Conservation (phyloP, 1,140 invertebrate genomes). For the Chionoecetes opilio region DNA sequence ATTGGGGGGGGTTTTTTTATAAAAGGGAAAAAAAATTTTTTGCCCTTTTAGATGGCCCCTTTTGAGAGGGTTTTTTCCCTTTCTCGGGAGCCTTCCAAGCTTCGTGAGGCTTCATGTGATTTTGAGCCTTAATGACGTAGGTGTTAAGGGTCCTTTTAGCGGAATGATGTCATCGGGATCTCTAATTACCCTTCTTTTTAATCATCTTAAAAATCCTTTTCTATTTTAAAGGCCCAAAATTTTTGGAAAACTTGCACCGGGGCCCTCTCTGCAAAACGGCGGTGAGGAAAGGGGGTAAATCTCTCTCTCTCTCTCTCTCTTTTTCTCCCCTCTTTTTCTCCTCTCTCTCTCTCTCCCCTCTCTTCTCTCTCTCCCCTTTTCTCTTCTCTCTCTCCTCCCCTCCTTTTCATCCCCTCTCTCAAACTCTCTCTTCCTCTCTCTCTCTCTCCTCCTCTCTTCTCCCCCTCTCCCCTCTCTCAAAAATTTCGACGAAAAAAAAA, state of each 20-base stretch:
- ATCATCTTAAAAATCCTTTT: constrained; percentile 78
- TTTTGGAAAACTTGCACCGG: constrained; percentile 69
- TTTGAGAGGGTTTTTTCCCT: not conserved
- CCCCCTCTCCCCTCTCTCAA: constrained; percentile 3
- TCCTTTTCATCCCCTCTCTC: not conserved
- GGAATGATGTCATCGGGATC: constrained; percentile 48
- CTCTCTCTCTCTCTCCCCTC: too few species aligned
- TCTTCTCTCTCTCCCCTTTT: constrained; percentile 50
- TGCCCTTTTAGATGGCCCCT: not conserved
- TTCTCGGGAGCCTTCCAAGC: not conserved
- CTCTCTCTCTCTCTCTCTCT: constrained; percentile 45
- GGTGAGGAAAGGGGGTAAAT: not conserved
- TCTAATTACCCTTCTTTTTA: constrained; percentile 78
- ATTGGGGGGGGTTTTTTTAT: not conserved
- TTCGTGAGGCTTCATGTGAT: not conserved
- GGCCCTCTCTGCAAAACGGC: not conserved
- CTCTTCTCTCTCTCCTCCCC: constrained; percentile 54
- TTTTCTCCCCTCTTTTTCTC: not conserved
- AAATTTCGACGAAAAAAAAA: too few species aligned
- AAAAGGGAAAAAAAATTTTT: too few species aligned
- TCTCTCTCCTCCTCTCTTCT: constrained; percentile 31
- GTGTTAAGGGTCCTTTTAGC: not conserved
- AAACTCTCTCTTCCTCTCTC: constrained; percentile 46
- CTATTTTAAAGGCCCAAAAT: constrained; percentile 76
- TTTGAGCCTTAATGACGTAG: constrained; percentile 12